These are phyloP conservation scores for Clistopyga incitator DNA, from an alignment of 2,888 invertebrate species.

Conservation along the genomic window DNA sequence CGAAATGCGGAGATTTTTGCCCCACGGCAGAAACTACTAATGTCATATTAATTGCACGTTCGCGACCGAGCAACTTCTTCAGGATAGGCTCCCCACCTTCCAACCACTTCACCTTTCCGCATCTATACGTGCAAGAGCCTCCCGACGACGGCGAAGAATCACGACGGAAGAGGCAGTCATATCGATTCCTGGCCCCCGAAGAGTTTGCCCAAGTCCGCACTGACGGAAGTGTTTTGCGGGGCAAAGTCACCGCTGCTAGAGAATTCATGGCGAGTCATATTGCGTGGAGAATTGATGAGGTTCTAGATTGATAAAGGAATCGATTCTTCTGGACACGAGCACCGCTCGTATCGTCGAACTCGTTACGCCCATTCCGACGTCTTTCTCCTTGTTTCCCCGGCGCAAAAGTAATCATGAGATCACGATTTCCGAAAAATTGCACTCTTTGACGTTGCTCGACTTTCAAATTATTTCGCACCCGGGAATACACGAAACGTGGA, in stretches of 20 bases:
- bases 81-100: slow-evolving; percentile 70
- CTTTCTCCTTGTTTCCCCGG: slow-evolving; percentile 35
- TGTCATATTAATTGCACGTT: slow-evolving; percentile 80
- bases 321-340: slow-evolving; percentile 58
- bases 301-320: slow-evolving; percentile 65
- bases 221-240: slow-evolving; percentile 53
- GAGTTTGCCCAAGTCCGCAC: slow-evolving; percentile 29
- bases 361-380: slow-evolving; percentile 48
- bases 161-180: slow-evolving; percentile 40
- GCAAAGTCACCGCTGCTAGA: slow-evolving; percentile 45
- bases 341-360: slow-evolving; percentile 59
- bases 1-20: slow-evolving; percentile 68
- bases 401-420: too few species aligned
- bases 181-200: slow-evolving; percentile 56
- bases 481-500: not conserved
- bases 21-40: slow-evolving; percentile 73
- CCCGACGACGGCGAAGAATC: slow-evolving; percentile 38
- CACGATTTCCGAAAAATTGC: too few species aligned
- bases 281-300: slow-evolving; percentile 67
- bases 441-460: too few species aligned
- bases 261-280: slow-evolving; percentile 67
- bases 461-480: not conserved
- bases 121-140: slow-evolving; percentile 6
- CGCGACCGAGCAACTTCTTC: slow-evolving; percentile 68
- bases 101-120: slow-evolving; percentile 55